Evolutionary conservation across 1,140 invertebrate species (phyloP).

Genomic region (Aleiodes sp.): DNA sequence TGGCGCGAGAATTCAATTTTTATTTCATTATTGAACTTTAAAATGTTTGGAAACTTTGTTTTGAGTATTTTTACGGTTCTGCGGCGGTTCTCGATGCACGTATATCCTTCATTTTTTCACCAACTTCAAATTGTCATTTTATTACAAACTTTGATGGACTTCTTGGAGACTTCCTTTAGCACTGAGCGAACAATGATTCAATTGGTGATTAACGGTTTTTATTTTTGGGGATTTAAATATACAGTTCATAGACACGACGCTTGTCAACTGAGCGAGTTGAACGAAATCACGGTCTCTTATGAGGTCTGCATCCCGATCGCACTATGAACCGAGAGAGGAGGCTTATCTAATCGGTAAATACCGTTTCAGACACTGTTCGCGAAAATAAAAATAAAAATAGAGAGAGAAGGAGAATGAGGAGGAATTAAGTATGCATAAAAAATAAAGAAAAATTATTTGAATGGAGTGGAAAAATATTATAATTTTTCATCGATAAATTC

Average conservation of each 20-base stretch:
- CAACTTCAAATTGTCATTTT: no score
- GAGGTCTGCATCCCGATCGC: slow-evolving; percentile 58
- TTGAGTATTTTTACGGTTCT: no score
- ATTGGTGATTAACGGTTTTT: neutral
- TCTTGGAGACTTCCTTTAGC: neutral
- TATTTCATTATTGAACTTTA: neutral
- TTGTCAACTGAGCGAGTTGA: slow-evolving; percentile 50
- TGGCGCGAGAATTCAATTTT: neutral
- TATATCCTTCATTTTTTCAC: no score
- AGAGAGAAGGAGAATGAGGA: no score
- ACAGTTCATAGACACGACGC: slow-evolving; percentile 48
- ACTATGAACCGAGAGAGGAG: slow-evolving; percentile 60
- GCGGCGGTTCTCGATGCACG: no score
- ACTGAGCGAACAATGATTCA: neutral
- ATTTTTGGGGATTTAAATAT: slow-evolving; percentile 32
- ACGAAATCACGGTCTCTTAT: slow-evolving; percentile 58
- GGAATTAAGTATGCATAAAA: no score
- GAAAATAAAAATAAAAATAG: slow-evolving; percentile 38
- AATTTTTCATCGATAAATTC: no score
- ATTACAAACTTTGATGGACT: no score
- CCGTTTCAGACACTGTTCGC: slow-evolving; percentile 47
- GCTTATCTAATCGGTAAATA: slow-evolving; percentile 60
- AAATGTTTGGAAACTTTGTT: no score
- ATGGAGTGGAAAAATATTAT: no score
- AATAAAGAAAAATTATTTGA: no score